These are phyloP conservation scores for Podocnemis expansa DNA, from an alignment of 2,113 vertebrate species.

Conservation along the genomic window DNA sequence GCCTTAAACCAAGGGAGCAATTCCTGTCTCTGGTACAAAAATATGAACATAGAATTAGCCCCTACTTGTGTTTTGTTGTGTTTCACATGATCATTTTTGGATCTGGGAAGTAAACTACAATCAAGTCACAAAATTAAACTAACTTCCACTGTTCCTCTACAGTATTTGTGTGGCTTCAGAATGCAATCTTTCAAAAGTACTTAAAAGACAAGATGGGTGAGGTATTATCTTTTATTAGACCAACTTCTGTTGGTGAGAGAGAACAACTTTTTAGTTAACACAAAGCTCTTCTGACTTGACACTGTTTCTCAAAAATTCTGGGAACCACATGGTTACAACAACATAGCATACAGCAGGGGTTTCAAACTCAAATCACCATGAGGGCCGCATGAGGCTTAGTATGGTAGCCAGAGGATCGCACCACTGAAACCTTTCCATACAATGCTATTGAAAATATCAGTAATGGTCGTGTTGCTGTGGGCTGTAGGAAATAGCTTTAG, in stretches of 20 bases:
- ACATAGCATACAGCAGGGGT: too few species aligned
- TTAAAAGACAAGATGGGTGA: not conserved
- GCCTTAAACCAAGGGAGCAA: not conserved
- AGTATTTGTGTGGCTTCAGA: not conserved
- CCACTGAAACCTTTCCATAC: too few species aligned
- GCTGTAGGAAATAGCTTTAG: too few species aligned
- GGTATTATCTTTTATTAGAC: not conserved
- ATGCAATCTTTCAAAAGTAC: not conserved
- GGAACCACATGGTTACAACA: not conserved
- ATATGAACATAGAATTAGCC: not conserved
- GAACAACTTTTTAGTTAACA: not conserved
- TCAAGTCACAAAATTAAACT: not conserved
- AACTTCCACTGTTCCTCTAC: not conserved
- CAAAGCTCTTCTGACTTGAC: not conserved
- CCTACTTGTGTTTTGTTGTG: not conserved
- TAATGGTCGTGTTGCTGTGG: too few species aligned
- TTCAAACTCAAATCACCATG: too few species aligned
- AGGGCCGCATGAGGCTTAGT: too few species aligned
- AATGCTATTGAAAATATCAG: too few species aligned
- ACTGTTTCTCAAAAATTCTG: not conserved
- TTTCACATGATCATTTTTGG: not conserved
- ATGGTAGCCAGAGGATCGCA: too few species aligned
- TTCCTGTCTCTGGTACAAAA: not conserved
- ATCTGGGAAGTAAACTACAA: not conserved
- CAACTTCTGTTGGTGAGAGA: not conserved